Base-by-base conservation (phyloP, 1,140 invertebrate species). In the Zophobas atratus region DNA sequence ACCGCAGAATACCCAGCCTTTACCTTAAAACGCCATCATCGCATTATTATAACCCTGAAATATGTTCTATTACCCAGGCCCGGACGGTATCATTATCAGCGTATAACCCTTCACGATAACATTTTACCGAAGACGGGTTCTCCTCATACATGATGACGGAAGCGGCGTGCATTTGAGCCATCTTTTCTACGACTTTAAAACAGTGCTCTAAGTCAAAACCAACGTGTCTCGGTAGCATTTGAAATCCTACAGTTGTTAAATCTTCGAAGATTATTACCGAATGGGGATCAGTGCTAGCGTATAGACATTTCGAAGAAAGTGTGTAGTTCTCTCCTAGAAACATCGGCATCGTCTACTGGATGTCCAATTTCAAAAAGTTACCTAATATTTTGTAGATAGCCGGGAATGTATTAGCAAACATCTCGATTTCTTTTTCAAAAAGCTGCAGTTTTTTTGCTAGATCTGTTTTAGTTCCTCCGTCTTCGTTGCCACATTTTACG, bases 91-190 rank as follows among this genome's bases (percentile, higher is more conserved):
- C 81, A 36, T 77, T 39, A 1, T 86, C 84, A 48, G 76, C 76
- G 57, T 87, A 88, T 20, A 88, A 83, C 20, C 89, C 87, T 73
- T 67, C 84, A 0, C 41, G 63, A 57, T 87, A 89, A 0, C 71
- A 4, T 0, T 77, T 38, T 38, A 87, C 87, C 1, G 81, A 78
- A 0, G 86, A 80, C 4, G 89, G 88, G 77, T 89, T 87, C 83
- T 88, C 88, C 81, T 89, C 86, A 70, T 86, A 87, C 74, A 90
- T 76, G 4, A 88, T 87, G 35, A 89, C 86, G 0, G 90, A 89
- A 1, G 87, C 83, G 1, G 90, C 91, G 79, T 92, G 91, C 83
- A 91, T 89, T 79, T 84, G 89, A 1, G 89, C 91, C 76, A 92
- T 63, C 76, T 90, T 88, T 0, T 86, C 84, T 1, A 92, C 80